A percentile compares a stretch with the other conserved stretches of the same genome.
Evolutionary conservation across 2,797 vertebrate genomes (phyloP).

Genomic region (Anas capensis): DNA sequence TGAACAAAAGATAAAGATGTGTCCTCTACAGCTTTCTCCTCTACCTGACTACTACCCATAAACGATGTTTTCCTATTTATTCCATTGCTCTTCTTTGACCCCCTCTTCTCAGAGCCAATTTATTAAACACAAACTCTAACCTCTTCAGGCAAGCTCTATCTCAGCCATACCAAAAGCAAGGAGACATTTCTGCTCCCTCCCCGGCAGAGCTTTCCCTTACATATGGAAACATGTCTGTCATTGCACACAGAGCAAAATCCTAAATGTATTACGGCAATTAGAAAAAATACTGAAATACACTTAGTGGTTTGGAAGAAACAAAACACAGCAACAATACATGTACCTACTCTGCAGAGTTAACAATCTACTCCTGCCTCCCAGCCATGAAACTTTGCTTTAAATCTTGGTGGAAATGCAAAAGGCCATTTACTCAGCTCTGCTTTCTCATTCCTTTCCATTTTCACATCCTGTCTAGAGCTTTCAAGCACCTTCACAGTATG

Average conservation of each 20-base stretch:
- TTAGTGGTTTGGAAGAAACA: not conserved
- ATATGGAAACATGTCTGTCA: fast-evolving
- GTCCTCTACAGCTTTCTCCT: not conserved
- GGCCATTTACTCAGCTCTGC: fast-evolving
- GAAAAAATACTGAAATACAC: not conserved
- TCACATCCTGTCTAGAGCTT: not conserved
- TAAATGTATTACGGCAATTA: fast-evolving
- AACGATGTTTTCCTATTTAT: fast-evolving
- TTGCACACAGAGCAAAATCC: not conserved
- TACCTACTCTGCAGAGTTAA: not conserved
- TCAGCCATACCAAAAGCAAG: not conserved
- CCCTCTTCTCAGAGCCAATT: not conserved
- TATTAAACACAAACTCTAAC: not conserved
- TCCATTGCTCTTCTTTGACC: not conserved
- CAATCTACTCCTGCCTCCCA: not conserved
- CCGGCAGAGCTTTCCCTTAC: not conserved
- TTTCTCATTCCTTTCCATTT: not conserved
- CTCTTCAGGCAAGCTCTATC: not conserved
- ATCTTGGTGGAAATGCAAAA: fast-evolving
- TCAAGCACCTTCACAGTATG: fast-evolving
- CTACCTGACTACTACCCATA: fast-evolving
- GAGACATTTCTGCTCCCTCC: not conserved
- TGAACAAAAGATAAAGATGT: not conserved
- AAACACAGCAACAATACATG: fast-evolving
- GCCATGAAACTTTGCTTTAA: fast-evolving